Conservation (phyloP, 2,888 invertebrate genomes). For the Andrena praecox region DNA sequence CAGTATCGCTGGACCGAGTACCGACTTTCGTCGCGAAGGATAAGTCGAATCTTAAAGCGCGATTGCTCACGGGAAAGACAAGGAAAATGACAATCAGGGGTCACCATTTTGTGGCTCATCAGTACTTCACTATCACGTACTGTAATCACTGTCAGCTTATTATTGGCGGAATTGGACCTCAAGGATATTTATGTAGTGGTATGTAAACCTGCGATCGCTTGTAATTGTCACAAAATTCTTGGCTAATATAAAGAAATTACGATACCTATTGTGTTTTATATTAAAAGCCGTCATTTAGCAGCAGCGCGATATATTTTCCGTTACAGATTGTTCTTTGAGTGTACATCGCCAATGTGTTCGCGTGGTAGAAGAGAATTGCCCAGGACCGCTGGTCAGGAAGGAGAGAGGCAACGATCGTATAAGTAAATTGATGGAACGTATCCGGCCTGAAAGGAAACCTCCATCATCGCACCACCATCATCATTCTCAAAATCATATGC, state of each 20-base stretch:
- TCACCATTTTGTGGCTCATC: conserved; percentile 95
- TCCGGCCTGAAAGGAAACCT: conserved; percentile 86
- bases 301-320: conserved; percentile 28
- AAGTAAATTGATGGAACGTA: conserved; percentile 90
- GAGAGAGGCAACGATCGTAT: conserved; percentile 90
- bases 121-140: conserved; percentile 95
- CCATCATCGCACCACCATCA: conserved; percentile 84
- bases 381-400: conserved; percentile 88
- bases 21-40: conserved; percentile 95
- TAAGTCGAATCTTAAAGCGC: conserved; percentile 90
- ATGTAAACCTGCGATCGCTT: conserved; percentile 75
- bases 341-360: conserved; percentile 94
- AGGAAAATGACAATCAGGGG: conserved; percentile 93
- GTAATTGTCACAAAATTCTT: not conserved
- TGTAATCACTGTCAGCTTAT: conserved; percentile 97
- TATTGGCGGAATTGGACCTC: conserved; percentile 98
- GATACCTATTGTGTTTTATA: no score
- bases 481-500: conserved; percentile 78
- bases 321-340: conserved; percentile 94
- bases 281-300: not conserved
- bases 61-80: conserved; percentile 88
- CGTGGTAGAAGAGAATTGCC: conserved; percentile 93
- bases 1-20: conserved; percentile 89
- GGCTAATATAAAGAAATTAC: not conserved
- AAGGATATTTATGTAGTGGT: conserved; percentile 98